These are phyloP conservation scores for Oenanthe oenanthe DNA, from an alignment of 2,113 vertebrate species.

Conservation along the genomic window DNA sequence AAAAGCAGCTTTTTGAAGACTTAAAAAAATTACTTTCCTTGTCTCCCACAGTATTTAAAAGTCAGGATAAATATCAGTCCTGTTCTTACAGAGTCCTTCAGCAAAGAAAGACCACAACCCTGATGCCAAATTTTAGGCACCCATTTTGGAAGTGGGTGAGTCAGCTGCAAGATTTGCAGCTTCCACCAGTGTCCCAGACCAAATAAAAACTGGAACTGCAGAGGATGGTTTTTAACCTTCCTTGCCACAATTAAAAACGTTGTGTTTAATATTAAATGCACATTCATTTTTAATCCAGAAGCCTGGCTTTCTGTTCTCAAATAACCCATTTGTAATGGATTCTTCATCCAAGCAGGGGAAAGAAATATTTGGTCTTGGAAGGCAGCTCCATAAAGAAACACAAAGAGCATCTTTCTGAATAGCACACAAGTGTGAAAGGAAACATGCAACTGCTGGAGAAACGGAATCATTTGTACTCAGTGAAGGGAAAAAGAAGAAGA, in stretches of 20 bases:
- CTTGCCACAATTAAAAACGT: neutral
- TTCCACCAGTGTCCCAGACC: neutral
- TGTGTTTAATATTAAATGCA: neutral
- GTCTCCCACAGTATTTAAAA: neutral
- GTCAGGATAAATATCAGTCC: neutral
- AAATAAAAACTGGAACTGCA: neutral
- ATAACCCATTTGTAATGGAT: constrained; percentile 27
- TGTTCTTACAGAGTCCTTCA: neutral
- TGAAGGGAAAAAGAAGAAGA: constrained; percentile 8
- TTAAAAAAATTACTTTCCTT: neutral
- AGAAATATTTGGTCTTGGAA: constrained; percentile 26
- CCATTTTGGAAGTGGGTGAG: neutral
- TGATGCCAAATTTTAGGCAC: neutral
- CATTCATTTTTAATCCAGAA: constrained; percentile 31
- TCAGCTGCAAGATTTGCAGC: neutral
- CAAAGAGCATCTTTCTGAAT: constrained; percentile 61
- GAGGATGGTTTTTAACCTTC: neutral
- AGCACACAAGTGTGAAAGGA: constrained; percentile 61
- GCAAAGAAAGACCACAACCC: neutral
- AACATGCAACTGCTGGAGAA: constrained; percentile 58
- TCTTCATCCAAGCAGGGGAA: constrained; percentile 46
- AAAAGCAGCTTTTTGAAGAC: neutral
- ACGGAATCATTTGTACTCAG: constrained; percentile 68
- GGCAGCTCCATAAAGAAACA: constrained; percentile 42
- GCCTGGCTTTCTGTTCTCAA: constrained; percentile 29